These are phyloP conservation scores for Alitta virens DNA, from an alignment of 2,888 invertebrate genomes.

Conservation along the genomic window DNA sequence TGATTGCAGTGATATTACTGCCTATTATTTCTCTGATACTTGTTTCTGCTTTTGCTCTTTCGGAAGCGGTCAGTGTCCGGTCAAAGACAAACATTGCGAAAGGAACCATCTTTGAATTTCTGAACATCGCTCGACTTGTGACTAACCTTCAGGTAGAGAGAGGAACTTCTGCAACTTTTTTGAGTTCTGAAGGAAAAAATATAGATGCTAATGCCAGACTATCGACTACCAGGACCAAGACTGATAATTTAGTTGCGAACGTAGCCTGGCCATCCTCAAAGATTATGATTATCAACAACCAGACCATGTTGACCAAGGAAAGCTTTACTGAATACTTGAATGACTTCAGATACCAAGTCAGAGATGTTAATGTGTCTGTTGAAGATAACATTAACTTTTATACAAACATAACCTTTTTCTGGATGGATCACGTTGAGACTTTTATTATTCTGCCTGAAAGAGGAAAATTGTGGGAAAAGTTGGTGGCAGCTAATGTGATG, in stretches of 20 bases:
- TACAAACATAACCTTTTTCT: slow-evolving; percentile 15
- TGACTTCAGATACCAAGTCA: slow-evolving; percentile 3
- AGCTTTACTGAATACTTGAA: not conserved
- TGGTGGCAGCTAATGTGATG: slow-evolving; percentile 15
- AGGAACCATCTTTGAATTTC: not conserved
- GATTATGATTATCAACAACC: not conserved
- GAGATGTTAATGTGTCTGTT: not conserved
- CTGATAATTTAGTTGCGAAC: not conserved
- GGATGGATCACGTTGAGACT: slow-evolving; percentile 5
- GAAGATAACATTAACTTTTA: slow-evolving; percentile 19
- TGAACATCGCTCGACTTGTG: slow-evolving; percentile 16
- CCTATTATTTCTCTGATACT: slow-evolving; percentile 19
- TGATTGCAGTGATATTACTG: slow-evolving; percentile 19
- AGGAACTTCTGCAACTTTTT: slow-evolving; percentile 20
- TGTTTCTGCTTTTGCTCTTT: slow-evolving; percentile 9
- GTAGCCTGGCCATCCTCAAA: no score
- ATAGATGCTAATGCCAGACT: slow-evolving; percentile 6
- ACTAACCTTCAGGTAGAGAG: slow-evolving; percentile 23
- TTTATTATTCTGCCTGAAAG: slow-evolving; percentile 12
- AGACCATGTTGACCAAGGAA: not conserved
- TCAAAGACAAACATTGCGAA: slow-evolving; percentile 4
- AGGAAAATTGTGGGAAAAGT: slow-evolving; percentile 15
- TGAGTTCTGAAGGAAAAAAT: slow-evolving; percentile 19
- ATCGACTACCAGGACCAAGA: not conserved
- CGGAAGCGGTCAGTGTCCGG: not conserved